Percentiles rank a stretch among this genome's conserved stretches.
Conservation (phyloP, 1,140 invertebrate species). For the Portunus trituberculatus region DNA sequence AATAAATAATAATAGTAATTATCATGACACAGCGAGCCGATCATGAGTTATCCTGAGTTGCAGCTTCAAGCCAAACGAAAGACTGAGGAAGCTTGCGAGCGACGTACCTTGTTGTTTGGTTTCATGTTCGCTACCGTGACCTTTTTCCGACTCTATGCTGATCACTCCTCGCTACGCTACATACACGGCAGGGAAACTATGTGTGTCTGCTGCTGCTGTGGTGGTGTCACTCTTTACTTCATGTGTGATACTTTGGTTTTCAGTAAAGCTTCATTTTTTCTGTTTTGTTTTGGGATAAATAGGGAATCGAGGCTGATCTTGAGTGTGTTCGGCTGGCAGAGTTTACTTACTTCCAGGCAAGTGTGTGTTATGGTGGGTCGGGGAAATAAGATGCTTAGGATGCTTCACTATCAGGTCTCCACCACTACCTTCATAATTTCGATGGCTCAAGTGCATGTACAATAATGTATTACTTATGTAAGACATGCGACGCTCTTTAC, state of each 20-base stretch:
- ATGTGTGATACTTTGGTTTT: no score
- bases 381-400: no score
- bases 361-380: no score
- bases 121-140: not conserved
- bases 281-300: no score
- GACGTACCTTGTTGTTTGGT: not conserved
- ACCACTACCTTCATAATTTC: no score
- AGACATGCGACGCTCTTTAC: no score
- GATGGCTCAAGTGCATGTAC: no score
- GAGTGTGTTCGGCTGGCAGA: no score
- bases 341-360: no score
- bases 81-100: not conserved
- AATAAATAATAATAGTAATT: conserved; percentile 20
- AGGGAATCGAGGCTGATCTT: no score
- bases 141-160: not conserved
- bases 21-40: not conserved
- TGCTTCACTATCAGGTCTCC: no score
- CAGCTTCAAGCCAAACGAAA: not conserved
- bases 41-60: not conserved
- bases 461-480: no score
- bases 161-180: not conserved
- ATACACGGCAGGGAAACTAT: not conserved
- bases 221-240: not conserved
- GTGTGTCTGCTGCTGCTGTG: not conserved
- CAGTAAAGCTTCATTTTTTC: not conserved